These are phyloP conservation scores for Pachycephala philippinensis DNA, from an alignment of 2,113 vertebrate genomes.

Conservation along the genomic window DNA sequence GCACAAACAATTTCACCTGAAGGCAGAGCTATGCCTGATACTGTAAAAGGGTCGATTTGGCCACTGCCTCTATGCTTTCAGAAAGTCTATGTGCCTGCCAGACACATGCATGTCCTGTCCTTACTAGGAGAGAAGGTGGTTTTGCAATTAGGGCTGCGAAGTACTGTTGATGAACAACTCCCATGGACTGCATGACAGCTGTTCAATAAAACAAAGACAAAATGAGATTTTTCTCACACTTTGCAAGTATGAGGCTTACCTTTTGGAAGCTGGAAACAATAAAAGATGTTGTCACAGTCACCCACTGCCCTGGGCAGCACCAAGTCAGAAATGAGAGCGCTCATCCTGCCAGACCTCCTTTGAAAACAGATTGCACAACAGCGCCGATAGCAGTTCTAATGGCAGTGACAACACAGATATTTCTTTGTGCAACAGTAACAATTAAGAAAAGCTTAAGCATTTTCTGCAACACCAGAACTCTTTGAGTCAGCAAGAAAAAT, in stretches of 20 bases:
- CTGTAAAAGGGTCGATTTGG: not conserved
- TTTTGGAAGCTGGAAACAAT: constrained; percentile 29
- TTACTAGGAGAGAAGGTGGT: not conserved
- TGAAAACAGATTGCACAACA: constrained; percentile 35
- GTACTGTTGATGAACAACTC: not conserved
- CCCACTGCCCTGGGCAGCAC: constrained; percentile 7
- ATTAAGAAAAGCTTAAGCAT: not conserved
- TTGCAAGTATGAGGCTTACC: constrained; percentile 3
- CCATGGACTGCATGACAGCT: not conserved
- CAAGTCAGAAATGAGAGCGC: not conserved
- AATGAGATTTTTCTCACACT: not conserved
- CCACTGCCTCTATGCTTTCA: not conserved
- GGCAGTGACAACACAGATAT: not conserved
- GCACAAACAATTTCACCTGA: not conserved
- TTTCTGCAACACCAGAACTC: not conserved
- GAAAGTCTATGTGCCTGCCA: not conserved
- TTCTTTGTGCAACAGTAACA: not conserved
- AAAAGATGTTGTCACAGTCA: not conserved
- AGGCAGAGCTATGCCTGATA: not conserved
- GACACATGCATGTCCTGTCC: not conserved
- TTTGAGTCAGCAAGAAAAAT: not conserved
- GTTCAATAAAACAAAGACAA: constrained; percentile 12
- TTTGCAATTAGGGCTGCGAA: not conserved
- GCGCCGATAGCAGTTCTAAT: not conserved
- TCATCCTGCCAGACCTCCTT: not conserved